These are phyloP conservation scores for Patella caerulea DNA, from an alignment of 2,888 invertebrate genomes.

Conservation along the genomic window DNA sequence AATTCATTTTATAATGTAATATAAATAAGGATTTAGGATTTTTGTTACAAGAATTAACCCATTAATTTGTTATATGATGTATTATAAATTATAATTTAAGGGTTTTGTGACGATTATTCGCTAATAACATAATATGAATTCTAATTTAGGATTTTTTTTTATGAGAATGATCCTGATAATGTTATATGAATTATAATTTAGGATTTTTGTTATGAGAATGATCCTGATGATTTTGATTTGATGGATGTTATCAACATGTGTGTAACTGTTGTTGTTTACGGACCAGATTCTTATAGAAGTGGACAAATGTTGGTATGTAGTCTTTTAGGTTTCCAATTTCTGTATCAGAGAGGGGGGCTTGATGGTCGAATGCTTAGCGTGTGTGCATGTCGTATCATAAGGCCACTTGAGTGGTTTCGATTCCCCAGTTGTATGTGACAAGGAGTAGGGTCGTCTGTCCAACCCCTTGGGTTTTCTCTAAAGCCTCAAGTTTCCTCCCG, in stretches of 20 bases:
- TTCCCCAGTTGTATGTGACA: too few species aligned
- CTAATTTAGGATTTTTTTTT: conserved; percentile 74
- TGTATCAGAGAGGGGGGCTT: too few species aligned
- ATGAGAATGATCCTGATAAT: too few species aligned
- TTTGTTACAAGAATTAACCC: conserved; percentile 98
- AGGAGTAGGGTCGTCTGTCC: too few species aligned
- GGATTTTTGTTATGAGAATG: conserved; percentile 99
- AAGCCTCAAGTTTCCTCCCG: too few species aligned
- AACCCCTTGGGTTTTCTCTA: too few species aligned
- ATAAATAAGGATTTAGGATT: too few species aligned
- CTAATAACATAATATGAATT: not conserved
- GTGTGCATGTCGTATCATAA: too few species aligned
- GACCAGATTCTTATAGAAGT: conserved; percentile 87
- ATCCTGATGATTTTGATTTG: conserved; percentile 96
- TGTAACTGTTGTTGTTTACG: conserved; percentile 98
- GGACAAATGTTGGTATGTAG: conserved; percentile 75
- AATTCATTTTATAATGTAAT: too few species aligned
- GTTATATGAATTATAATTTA: conserved; percentile 37
- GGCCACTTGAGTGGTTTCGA: too few species aligned
- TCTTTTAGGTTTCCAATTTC: too few species aligned
- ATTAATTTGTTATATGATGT: conserved; percentile 73
- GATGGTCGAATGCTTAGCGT: too few species aligned
- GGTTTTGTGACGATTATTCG: not conserved
- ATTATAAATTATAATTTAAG: not conserved
- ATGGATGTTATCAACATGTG: conserved; percentile 98